phyloP scores from a whole-genome alignment of 2,888 invertebrate genomes.

The Cerceris rybyensis region DNA sequence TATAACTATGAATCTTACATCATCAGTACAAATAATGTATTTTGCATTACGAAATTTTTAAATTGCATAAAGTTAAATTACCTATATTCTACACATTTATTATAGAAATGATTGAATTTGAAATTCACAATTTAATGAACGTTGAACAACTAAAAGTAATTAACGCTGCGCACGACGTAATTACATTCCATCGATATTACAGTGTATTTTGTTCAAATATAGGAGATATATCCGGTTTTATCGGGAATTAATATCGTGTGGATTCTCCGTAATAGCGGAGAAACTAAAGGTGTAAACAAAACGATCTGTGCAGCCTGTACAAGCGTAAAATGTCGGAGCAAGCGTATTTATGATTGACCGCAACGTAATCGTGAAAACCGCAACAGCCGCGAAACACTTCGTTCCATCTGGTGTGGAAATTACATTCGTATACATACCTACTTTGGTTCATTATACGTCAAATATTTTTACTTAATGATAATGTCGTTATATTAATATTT shows the following conservation, averaged over 20 bases:
- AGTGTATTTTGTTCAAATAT: neutral
- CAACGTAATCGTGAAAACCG: slow-evolving; percentile 35
- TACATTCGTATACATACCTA: slow-evolving; percentile 30
- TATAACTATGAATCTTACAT: no score
- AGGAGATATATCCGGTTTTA: neutral
- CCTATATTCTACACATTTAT: no score
- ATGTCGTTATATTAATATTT: no score
- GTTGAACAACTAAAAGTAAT: neutral
- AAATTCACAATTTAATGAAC: no score
- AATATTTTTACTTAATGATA: no score
- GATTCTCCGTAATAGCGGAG: slow-evolving; percentile 15
- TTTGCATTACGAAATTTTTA: no score
- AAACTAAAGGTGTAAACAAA: slow-evolving; percentile 31
- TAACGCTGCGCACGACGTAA: neutral
- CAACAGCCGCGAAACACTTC: slow-evolving; percentile 23
- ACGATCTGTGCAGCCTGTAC: slow-evolving; percentile 1
- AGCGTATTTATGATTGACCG: slow-evolving; percentile 48
- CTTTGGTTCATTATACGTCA: neutral
- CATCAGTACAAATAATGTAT: no score
- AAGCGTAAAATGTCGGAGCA: slow-evolving; percentile 25
- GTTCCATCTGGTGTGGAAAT: slow-evolving; percentile 38
- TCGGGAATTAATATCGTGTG: slow-evolving; percentile 21
- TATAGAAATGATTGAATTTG: no score
- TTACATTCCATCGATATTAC: neutral
- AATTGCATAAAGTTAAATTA: no score